These are phyloP conservation scores for Drosophila trichaetosa DNA, from an alignment of 2,888 invertebrate genomes.

Conservation along the genomic window DNA sequence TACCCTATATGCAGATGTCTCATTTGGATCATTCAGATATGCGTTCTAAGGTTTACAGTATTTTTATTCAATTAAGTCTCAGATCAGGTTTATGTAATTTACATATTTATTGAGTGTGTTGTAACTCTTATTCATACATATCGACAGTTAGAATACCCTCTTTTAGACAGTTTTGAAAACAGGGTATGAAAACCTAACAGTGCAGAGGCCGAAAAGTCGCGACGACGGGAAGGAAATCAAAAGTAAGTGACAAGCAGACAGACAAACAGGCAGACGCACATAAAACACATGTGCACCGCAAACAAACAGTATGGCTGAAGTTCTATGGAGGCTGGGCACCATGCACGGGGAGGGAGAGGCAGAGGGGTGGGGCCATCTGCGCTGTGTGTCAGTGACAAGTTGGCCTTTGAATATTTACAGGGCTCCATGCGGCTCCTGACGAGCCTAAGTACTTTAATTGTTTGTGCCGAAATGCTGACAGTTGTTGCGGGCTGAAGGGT, in stretches of 20 bases:
- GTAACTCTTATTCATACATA: rapidly evolving
- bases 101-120: neutral
- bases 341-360: no score
- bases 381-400: slow-evolving; percentile 63
- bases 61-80: no score
- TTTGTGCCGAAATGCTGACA: slow-evolving; percentile 52
- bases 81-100: neutral
- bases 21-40: neutral
- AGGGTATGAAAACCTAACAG: slow-evolving; percentile 31
- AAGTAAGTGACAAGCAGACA: slow-evolving; percentile 80
- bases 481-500: neutral
- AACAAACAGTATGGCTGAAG: slow-evolving; percentile 68
- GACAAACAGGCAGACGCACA: slow-evolving; percentile 75
- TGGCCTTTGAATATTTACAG: slow-evolving; percentile 66
- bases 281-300: slow-evolving; percentile 79
- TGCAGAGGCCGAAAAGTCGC: slow-evolving; percentile 12
- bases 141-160: neutral
- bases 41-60: no score
- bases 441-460: slow-evolving; percentile 72
- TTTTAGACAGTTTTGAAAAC: neutral
- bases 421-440: slow-evolving; percentile 34
- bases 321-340: slow-evolving; percentile 6
- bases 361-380: neutral
- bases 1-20: slow-evolving; percentile 5
- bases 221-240: slow-evolving; percentile 69